phyloP scores from a whole-genome alignment of 2,888 invertebrate genomes.

The Hydraecia micacea region DNA sequence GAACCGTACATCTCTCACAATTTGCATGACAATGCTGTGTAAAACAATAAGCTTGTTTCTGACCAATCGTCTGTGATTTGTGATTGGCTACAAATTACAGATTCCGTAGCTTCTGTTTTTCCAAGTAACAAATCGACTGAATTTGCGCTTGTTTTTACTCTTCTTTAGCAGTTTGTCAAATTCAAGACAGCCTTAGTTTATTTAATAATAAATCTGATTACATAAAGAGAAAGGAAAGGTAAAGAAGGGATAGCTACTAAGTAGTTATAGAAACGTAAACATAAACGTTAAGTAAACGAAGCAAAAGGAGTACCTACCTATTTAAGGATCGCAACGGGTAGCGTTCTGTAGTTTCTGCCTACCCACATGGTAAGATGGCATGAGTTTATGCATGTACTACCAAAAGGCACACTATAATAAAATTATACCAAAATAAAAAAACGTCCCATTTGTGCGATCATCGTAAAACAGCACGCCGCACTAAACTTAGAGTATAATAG shows the following conservation, averaged over 20 bases:
- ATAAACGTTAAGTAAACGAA: too few species aligned
- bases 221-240: not conserved
- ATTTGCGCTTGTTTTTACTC: too few species aligned
- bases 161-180: not conserved
- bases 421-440: not conserved
- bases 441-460: conserved; percentile 8
- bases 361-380: too few species aligned
- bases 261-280: too few species aligned
- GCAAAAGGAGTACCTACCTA: too few species aligned
- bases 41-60: conserved; percentile 19
- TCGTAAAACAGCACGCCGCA: conserved; percentile 32
- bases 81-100: conserved; percentile 30
- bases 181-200: not conserved
- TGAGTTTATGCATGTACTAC: too few species aligned
- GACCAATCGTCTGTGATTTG: conserved; percentile 41
- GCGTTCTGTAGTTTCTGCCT: too few species aligned
- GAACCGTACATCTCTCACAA: conserved; percentile 17
- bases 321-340: too few species aligned
- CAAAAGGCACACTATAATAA: not conserved
- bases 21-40: conserved; percentile 37
- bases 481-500: conserved; percentile 45
- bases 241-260: too few species aligned
- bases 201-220: not conserved
- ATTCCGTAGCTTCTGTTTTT: conserved; percentile 12
- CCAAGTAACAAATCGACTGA: not conserved